phyloP scores from a whole-genome alignment of 1,140 invertebrate genomes.

The Choristoneura fumiferana region DNA sequence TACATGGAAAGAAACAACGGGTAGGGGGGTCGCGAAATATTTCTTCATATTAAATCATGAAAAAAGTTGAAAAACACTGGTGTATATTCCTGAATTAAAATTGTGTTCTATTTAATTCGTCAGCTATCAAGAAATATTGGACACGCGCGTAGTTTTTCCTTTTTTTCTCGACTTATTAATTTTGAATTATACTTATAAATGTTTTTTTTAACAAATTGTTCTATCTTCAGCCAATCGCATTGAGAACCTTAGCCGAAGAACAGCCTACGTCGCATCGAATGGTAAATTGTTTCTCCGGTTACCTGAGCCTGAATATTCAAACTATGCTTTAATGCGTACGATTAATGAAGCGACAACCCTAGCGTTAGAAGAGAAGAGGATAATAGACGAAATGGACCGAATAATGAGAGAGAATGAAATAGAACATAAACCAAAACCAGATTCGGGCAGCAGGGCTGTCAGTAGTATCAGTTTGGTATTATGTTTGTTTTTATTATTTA shows the following conservation, averaged over 20 bases:
- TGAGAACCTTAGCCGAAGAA: conserved; percentile 37
- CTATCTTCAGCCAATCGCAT: conserved; percentile 49
- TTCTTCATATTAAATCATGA: too few relatives aligned
- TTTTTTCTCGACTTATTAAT: too few relatives aligned
- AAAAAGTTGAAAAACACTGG: too few relatives aligned
- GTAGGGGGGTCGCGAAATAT: too few relatives aligned
- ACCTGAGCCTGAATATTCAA: conserved; percentile 63
- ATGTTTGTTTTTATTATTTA: neutral
- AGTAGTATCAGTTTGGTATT: conserved; percentile 1
- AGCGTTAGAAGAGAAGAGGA: conserved; percentile 78
- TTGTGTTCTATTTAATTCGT: too few relatives aligned
- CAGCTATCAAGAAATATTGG: too few relatives aligned
- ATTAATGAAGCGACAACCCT: conserved; percentile 80
- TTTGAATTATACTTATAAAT: too few relatives aligned
- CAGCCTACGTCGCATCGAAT: conserved; percentile 51
- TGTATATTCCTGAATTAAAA: too few relatives aligned
- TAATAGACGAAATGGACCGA: conserved; percentile 63
- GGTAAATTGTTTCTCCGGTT: conserved; percentile 54
- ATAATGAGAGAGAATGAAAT: conserved; percentile 59
- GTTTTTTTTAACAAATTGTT: conserved; percentile 4
- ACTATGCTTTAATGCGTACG: conserved; percentile 81
- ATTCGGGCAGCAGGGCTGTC: conserved; percentile 22
- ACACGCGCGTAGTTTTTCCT: too few relatives aligned
- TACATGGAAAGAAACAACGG: too few relatives aligned
- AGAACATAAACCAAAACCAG: conserved; percentile 16